phyloP scores from a whole-genome alignment of 2,113 vertebrate genomes.

The Mustela lutreola region DNA sequence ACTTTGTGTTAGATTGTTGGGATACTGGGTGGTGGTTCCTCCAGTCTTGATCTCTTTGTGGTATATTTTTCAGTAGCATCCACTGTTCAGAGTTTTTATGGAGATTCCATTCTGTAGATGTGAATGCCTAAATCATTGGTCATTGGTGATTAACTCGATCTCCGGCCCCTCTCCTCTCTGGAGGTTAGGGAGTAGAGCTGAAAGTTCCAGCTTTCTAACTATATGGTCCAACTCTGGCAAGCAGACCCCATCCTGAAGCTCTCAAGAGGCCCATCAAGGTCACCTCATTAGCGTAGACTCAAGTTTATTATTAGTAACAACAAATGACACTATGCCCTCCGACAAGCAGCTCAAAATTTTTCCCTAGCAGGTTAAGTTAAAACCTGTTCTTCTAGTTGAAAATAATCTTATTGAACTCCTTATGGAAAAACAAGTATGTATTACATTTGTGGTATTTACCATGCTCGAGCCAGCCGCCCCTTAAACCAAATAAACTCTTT shows the following conservation, averaged over 20 bases:
- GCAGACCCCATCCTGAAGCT: neutral
- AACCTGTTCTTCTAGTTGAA: constrained; percentile 60
- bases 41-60: neutral
- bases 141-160: neutral
- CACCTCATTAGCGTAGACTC: neutral
- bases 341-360: neutral
- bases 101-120: neutral
- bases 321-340: neutral
- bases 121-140: neutral
- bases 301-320: neutral
- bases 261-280: neutral
- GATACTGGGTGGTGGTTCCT: neutral
- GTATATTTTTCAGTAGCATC: neutral
- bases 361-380: constrained; percentile 20
- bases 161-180: neutral
- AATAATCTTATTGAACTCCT: neutral
- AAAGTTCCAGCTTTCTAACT: neutral
- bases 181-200: neutral
- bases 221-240: neutral
- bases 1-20: neutral
- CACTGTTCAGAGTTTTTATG: neutral
- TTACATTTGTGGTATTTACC: constrained; percentile 27
- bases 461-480: constrained; percentile 30
- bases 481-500: constrained; percentile 34
- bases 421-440: neutral